Evolutionary conservation across 2,797 vertebrate species (phyloP), one percentile per base, ranked within the genome.

Genomic region (Ataeniobius toweri): DNA sequence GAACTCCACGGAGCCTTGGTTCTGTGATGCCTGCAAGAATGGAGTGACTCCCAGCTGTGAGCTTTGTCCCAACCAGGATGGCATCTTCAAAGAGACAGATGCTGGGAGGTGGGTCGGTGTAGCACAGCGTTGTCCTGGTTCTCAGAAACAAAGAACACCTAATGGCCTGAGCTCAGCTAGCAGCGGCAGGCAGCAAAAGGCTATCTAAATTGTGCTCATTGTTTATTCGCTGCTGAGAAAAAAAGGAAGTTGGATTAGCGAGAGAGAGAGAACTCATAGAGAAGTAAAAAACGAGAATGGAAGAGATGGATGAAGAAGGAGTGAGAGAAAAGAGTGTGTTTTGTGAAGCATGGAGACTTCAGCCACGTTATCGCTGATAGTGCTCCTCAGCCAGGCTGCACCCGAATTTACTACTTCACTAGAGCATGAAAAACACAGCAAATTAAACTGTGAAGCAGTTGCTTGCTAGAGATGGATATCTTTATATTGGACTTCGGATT

Each of bases 41-140:
- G 98, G 98, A 14, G 97, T 99, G 81, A 94, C 94, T 63, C 98
- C 98, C 55, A 99, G 97, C 92, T 99, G 98, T 85, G 98, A 99
- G 90, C 94, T 99, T 0, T 99, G 98, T 89, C 98, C 98, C 72
- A 99, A 97, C 92, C 97, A 98, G 93, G 98, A 99, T 79, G 98
- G 98, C n/a, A 99, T 99, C 94, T 99, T 99, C 92, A 99, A 99
- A 93, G 98, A 99, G 92, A 99, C 98, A 0, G 98, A 99, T 73
- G 98, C 98, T 22, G 98, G 98, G 83, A 98, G 98, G 98, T 99
- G 93, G 71, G 92, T 70, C 20, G 63, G 69, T 50, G 18, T 31
- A 5, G 36, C 76, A 44, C 65, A n/a, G 48, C 73, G 73, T 56
- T 76, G 83, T 78, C 69, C 53, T 73, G 81, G 85, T 91, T 80